Conservation (phyloP, 2,113 vertebrate species). For the Labeo rohita region DNA sequence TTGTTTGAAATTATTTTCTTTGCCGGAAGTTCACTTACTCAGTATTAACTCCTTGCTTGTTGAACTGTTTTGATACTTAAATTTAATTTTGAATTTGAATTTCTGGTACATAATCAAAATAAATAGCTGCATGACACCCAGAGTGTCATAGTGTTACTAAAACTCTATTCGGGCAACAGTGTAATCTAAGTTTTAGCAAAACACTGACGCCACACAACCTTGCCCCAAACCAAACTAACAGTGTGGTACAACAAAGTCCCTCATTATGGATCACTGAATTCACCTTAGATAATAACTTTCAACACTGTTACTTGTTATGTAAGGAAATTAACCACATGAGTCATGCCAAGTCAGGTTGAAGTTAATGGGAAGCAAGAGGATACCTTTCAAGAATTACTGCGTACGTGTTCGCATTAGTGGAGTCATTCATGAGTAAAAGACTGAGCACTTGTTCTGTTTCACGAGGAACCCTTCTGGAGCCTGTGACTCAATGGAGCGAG, state of each 20-base stretch:
- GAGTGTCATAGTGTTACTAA: not conserved
- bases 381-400: conserved; percentile 33
- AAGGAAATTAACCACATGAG: conserved; percentile 24
- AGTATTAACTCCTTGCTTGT: not conserved
- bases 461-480: conserved; percentile 29
- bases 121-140: not conserved
- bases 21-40: too few species aligned
- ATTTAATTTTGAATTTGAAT: not conserved
- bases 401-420: conserved; percentile 2
- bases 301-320: conserved; percentile 34
- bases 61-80: not conserved
- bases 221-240: conserved; percentile 41
- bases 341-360: conserved; percentile 40
- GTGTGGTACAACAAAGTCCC: conserved; percentile 11
- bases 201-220: conserved; percentile 25
- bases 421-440: not conserved
- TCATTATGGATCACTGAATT: conserved; percentile 38
- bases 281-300: conserved; percentile 26
- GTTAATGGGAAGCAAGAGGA: conserved; percentile 19
- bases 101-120: not conserved
- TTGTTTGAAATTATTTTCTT: too few species aligned
- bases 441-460: conserved; percentile 9
- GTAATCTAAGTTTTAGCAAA: conserved; percentile 19
- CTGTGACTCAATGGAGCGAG: conserved; percentile 30
- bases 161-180: not conserved